These are phyloP conservation scores for Sinodicranocentrus sp. DNA, from an alignment of 2,888 invertebrate species.

Conservation along the genomic window DNA sequence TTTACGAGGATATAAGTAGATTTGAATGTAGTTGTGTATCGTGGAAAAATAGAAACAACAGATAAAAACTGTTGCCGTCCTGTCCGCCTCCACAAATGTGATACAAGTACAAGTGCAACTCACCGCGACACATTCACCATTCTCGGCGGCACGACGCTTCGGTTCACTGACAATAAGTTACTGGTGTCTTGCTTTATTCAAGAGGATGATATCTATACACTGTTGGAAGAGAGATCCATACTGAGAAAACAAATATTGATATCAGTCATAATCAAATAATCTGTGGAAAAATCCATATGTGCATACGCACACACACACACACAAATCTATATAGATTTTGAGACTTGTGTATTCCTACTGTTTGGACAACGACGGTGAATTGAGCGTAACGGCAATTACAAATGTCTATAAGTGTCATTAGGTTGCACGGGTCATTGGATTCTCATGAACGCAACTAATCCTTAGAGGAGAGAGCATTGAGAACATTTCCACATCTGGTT, in stretches of 20 bases:
- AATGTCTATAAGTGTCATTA: slow-evolving; percentile 34
- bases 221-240: slow-evolving; percentile 7
- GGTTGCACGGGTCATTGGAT: slow-evolving; percentile 40
- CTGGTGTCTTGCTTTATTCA: slow-evolving; percentile 46
- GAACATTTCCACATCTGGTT: not conserved
- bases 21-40: slow-evolving; percentile 56
- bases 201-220: slow-evolving; percentile 25
- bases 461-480: not conserved
- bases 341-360: not conserved
- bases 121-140: slow-evolving; percentile 52
- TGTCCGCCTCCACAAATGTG: slow-evolving; percentile 67
- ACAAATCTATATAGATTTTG: slow-evolving; percentile 11
- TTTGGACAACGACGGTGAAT: not conserved
- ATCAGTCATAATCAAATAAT: slow-evolving; percentile 17
- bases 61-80: slow-evolving; percentile 70
- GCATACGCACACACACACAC: not conserved
- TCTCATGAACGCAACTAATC: not conserved
- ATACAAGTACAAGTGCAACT: slow-evolving; percentile 38
- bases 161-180: slow-evolving; percentile 64
- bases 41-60: slow-evolving; percentile 62
- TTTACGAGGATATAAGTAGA: slow-evolving; percentile 53
- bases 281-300: not conserved
- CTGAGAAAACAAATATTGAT: slow-evolving; percentile 40
- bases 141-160: slow-evolving; percentile 51
- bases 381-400: not conserved